A percentile compares a stretch with the other conserved stretches of the same genome.
Evolutionary conservation across 2,888 invertebrate species (phyloP).

Genomic region (Cataglyphis rosenhaueri): DNA sequence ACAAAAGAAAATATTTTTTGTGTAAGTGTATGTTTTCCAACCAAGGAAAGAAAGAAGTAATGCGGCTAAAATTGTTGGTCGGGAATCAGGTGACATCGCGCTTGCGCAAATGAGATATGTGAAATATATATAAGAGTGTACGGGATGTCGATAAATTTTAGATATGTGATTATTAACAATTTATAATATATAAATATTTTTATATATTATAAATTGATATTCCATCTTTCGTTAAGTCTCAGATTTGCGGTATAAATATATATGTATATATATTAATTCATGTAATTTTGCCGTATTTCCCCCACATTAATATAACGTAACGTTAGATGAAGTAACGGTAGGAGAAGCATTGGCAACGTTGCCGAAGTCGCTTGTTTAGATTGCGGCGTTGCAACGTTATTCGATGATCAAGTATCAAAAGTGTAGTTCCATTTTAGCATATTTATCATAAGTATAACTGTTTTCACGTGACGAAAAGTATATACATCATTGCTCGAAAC

Average conservation of each 20-base stretch:
- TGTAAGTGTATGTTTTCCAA: neutral
- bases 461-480: constrained; percentile 63
- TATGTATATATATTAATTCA: neutral
- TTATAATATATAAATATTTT: neutral
- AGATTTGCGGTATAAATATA: neutral
- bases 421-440: constrained; percentile 70
- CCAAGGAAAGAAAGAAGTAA: neutral
- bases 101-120: constrained; percentile 61
- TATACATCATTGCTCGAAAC: constrained; percentile 57
- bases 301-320: neutral
- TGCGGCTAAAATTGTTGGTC: constrained; percentile 58
- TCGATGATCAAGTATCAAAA: constrained; percentile 73
- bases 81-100: constrained; percentile 56
- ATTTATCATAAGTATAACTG: constrained; percentile 70
- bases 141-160: constrained; percentile 60
- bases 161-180: neutral
- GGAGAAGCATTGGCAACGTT: constrained; percentile 76
- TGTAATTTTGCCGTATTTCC: neutral
- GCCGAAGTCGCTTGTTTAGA: constrained; percentile 75
- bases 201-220: neutral
- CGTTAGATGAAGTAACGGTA: constrained; percentile 46
- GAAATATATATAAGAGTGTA: constrained; percentile 3
- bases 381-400: constrained; percentile 78
- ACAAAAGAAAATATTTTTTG: neutral
- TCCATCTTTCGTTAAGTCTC: neutral